Evolutionary conservation across 2,888 invertebrate genomes (phyloP), one percentile per base, ranked within the genome.

Genomic region (Dryococelus australis): DNA sequence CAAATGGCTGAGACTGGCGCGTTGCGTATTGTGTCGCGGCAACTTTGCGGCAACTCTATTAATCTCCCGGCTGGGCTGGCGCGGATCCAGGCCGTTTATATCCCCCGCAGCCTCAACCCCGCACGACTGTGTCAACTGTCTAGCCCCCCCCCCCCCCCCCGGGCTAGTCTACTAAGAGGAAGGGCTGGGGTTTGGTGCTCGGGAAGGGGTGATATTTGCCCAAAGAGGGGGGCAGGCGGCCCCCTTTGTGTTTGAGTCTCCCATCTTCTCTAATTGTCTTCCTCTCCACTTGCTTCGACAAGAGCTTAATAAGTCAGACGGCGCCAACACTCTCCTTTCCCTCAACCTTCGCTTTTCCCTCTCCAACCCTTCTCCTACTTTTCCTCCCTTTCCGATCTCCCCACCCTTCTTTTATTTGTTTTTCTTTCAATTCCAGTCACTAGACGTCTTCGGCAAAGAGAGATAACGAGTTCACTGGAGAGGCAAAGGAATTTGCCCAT

Each of bases 191-290:
- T 16, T 24, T 8, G 65, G 24, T n/a, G 35, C 35, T 35, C 4
- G 47, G 8, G 47, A 8, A 20, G 65, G 65, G 51, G 65, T 20
- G n/a, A 9, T 8, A 8, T n/a, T 65, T n/a, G 65, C 13, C 65
- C 65, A 65, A 65, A 65, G 16, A 65, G 65, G 47, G 65, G 47
- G 47, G n/a, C n/a, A 24, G 65, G 65, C 65, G 0, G 65, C 65
- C 20, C 65, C 65, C 65, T 65, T 65, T 65, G 65, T 65, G 65
- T 65, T 65, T 65, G 65, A 65, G 65, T 65, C 65, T 65, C 65
- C 65, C 65, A 65, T 65, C 65, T 65, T 65, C 65, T 65, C 65
- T 65, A 65, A 65, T 65, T 65, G 65, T 65, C 65, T 65, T 65
- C 65, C 65, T 65, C 65, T 65, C 65, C 65, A 65, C 65, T 65